These are phyloP conservation scores for Drosophila triauraria DNA, from an alignment of 1,140 invertebrate species.

Conservation along the genomic window DNA sequence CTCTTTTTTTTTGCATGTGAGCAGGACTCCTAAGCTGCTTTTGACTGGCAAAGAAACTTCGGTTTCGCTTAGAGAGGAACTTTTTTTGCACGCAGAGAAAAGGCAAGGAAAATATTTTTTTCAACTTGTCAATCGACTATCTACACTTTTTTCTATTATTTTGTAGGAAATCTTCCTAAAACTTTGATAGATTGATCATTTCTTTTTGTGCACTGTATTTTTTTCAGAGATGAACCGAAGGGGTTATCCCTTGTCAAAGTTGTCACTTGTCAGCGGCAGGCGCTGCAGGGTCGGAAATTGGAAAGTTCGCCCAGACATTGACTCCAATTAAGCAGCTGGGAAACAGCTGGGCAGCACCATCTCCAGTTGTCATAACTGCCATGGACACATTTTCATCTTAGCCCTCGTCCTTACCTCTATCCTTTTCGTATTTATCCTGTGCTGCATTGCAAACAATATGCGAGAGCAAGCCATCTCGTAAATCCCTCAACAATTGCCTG, in stretches of 20 bases:
- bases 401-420: neutral
- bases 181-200: neutral
- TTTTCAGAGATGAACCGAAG: neutral
- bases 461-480: constrained; percentile 14
- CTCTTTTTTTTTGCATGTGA: neutral
- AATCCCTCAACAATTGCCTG: constrained; percentile 63
- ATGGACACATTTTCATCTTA: constrained; percentile 15
- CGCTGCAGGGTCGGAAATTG: constrained; percentile 26
- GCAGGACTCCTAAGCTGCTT: neutral
- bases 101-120: neutral
- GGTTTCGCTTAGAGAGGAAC: neutral
- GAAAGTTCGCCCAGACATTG: constrained; percentile 31
- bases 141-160: neutral
- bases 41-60: neutral
- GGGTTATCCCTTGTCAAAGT: constrained; percentile 36
- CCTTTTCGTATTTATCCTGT: constrained; percentile 19
- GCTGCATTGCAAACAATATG: constrained; percentile 26
- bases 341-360: constrained; percentile 9
- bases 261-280: constrained; percentile 51
- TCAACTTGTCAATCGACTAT: no score
- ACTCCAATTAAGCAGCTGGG: constrained; percentile 47
- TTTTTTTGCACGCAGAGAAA: neutral
- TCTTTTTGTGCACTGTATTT: neutral
- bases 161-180: neutral
- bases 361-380: constrained; percentile 30